phyloP scores from a whole-genome alignment of 2,797 vertebrate species.

The Gadopsis bispinosus region DNA sequence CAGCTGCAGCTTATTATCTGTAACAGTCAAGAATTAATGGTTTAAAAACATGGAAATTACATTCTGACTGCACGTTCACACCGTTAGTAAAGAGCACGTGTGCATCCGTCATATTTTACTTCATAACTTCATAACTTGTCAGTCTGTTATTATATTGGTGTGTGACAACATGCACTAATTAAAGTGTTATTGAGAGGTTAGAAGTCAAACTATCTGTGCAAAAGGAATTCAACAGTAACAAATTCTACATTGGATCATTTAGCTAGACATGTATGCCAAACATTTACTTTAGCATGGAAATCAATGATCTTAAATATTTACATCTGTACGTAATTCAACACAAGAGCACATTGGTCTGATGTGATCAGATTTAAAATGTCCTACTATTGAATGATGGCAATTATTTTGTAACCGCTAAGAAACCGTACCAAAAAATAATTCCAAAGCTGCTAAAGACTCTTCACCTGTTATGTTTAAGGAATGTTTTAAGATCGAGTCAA shows the following conservation, averaged over 20 bases:
- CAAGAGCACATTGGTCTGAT: conserved; percentile 9
- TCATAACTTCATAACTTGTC: conserved; percentile 5
- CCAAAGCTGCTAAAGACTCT: conserved; percentile 59
- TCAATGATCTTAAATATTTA: background rate
- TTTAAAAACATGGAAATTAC: background rate
- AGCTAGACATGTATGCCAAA: background rate
- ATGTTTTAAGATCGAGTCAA: conserved; percentile 15
- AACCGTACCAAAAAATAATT: conserved; percentile 49
- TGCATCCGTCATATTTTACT: conserved; percentile 15
- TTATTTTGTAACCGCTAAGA: conserved; percentile 41
- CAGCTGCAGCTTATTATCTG: conserved; percentile 41
- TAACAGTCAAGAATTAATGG: background rate
- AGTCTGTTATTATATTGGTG: background rate
- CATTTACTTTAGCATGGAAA: background rate
- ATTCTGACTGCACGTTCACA: conserved; percentile 14
- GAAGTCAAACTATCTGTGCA: conserved; percentile 26
- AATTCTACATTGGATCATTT: background rate
- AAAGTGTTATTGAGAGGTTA: conserved; percentile 8
- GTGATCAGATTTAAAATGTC: conserved; percentile 9
- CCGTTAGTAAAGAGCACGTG: background rate
- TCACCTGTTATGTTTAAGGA: conserved; percentile 30
- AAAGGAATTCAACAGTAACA: conserved; percentile 2
- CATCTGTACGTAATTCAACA: background rate
- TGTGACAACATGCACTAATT: conserved; percentile 3
- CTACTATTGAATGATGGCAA: conserved; percentile 22